These are phyloP conservation scores for Coptodon rendalli DNA, from an alignment of 2,113 vertebrate genomes.

Conservation along the genomic window DNA sequence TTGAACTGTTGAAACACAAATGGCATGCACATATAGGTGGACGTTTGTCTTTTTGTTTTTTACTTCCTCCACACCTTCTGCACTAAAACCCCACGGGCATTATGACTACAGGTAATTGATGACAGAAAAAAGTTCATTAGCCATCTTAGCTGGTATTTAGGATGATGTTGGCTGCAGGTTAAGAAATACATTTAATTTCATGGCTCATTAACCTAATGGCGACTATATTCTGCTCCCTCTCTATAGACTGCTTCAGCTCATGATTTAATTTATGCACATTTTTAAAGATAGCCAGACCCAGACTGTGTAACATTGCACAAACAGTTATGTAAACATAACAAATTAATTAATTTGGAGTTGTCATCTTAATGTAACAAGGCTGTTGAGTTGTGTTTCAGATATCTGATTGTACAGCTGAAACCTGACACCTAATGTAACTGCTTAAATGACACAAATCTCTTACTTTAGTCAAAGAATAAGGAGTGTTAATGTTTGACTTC, in stretches of 20 bases:
- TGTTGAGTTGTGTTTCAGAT: background rate
- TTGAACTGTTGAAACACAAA: background rate
- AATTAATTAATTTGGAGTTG: background rate
- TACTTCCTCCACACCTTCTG: background rate
- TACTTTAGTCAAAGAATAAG: background rate
- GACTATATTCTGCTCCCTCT: background rate
- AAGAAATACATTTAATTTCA: constrained; percentile 66
- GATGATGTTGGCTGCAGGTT: constrained; percentile 32
- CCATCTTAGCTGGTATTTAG: constrained; percentile 55
- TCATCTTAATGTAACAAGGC: background rate
- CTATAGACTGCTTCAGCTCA: background rate
- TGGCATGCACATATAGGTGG: background rate
- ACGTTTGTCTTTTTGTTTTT: background rate
- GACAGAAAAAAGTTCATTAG: constrained; percentile 56
- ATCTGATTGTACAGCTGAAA: background rate
- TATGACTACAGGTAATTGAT: constrained; percentile 49
- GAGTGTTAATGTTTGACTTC: background rate
- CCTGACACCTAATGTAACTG: background rate
- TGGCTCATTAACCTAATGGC: constrained; percentile 61
- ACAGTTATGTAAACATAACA: background rate
- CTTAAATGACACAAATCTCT: background rate
- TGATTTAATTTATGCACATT: constrained; percentile 30
- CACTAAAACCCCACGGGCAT: background rate
- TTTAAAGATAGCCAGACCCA: background rate
- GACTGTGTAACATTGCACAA: background rate